phyloP scores from a whole-genome alignment of 2,888 invertebrate species.

The Papilio demoleus region DNA sequence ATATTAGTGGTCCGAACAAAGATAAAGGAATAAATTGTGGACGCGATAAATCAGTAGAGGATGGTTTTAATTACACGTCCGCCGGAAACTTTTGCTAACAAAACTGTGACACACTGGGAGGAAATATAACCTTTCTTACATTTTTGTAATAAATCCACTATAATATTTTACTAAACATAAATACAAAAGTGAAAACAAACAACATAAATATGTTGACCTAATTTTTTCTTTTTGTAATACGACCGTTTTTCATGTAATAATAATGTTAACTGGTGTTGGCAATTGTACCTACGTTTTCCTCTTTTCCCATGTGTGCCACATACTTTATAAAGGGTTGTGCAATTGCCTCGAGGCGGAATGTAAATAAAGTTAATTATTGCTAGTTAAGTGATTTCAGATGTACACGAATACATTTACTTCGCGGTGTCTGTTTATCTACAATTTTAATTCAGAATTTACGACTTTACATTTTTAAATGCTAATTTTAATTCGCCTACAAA shows the following conservation, averaged over 20 bases:
- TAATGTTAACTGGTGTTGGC: too few relatives aligned
- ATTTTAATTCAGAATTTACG: constrained; percentile 51
- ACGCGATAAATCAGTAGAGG: constrained; percentile 80
- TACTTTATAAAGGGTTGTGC: constrained; percentile 56
- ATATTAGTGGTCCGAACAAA: constrained; percentile 78
- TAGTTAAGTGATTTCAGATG: constrained; percentile 73
- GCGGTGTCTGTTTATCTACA: constrained; percentile 44
- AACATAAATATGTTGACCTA: too few relatives aligned
- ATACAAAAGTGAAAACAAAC: too few relatives aligned
- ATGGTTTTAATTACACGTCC: constrained; percentile 81
- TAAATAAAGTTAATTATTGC: constrained; percentile 78
- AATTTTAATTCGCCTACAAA: constrained; percentile 35
- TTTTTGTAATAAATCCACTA: background rate
- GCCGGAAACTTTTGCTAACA: constrained; percentile 56
- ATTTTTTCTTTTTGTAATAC: too few relatives aligned
- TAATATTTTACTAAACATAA: too few relatives aligned
- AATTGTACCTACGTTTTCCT: too few relatives aligned
- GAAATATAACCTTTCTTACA: background rate
- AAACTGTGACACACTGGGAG: constrained; percentile 47
- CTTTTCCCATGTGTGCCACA: constrained; percentile 45
- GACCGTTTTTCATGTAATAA: too few relatives aligned
- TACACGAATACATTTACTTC: constrained; percentile 57
- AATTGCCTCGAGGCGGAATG: constrained; percentile 61
- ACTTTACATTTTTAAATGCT: constrained; percentile 48
- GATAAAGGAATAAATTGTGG: constrained; percentile 83